Conservation (phyloP, 2,888 invertebrate species). For the Scaptomyza cyrtandrae region DNA sequence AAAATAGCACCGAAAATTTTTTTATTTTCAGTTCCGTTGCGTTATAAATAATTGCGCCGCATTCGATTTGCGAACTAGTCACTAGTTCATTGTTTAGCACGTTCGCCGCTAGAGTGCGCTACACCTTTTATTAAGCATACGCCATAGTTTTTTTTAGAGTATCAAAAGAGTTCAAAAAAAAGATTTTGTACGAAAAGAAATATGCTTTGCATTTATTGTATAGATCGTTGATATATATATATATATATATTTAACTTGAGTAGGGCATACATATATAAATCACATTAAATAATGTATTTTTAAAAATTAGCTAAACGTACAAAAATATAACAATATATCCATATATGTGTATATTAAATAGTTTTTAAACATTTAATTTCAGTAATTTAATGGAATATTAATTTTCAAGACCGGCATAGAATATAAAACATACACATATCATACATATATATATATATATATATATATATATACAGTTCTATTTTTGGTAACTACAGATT, state of each 20-base stretch:
- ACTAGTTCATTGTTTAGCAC: constrained; percentile 25
- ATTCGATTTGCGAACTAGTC: constrained; percentile 34
- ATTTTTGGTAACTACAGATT: constrained; percentile 40
- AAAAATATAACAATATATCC: constrained; percentile 77
- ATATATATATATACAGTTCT: constrained; percentile 6
- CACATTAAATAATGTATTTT: constrained; percentile 77
- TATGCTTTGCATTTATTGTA: constrained; percentile 61
- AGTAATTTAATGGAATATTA: constrained; percentile 46
- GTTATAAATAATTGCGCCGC: constrained; percentile 64
- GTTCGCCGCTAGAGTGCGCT: constrained; percentile 38
- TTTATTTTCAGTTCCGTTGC: constrained; percentile 36
- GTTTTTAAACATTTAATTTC: constrained; percentile 37
- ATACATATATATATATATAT: too few relatives aligned
- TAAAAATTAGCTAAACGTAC: constrained; percentile 80
- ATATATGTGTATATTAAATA: constrained; percentile 38
- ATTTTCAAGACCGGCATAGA: constrained; percentile 27
- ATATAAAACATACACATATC: constrained; percentile 31
- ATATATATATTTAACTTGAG: constrained; percentile 65
- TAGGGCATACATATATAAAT: constrained; percentile 67
- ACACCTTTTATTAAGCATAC: constrained; percentile 32
- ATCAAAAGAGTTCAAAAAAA: neutral
- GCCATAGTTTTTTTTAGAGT: constrained; percentile 1
- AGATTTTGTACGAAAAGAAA: constrained; percentile 3
- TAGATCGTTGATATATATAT: constrained; percentile 46
- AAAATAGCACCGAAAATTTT: constrained; percentile 62